Evolutionary conservation across 2,113 vertebrate species (phyloP).

Genomic region (Periophthalmus modestus): DNA sequence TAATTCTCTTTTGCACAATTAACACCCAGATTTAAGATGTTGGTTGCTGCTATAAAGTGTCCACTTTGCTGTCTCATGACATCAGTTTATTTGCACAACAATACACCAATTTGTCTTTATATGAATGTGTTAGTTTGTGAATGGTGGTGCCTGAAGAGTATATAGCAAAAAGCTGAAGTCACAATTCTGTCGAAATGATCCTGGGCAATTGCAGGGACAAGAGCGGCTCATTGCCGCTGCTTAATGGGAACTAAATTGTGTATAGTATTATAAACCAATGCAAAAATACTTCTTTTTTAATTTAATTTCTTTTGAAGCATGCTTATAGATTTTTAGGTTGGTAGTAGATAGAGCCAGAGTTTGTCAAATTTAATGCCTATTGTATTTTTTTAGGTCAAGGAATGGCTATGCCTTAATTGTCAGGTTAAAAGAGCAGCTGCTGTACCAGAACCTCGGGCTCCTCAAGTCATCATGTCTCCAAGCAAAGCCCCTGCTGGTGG

Average conservation of each 20-base stretch:
- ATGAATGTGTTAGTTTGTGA: neutral
- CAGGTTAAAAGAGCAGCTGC: constrained; percentile 89
- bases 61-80: neutral
- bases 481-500: constrained; percentile 56
- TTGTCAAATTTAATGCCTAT: neutral
- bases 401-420: constrained; percentile 96
- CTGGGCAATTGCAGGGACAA: neutral
- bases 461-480: constrained; percentile 54
- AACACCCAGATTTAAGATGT: neutral
- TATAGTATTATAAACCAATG: no score
- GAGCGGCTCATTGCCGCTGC: neutral
- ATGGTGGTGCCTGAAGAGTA: neutral
- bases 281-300: neutral
- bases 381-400: constrained; percentile 74
- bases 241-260: neutral
- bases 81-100: neutral
- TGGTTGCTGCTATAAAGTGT: neutral
- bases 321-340: neutral
- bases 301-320: neutral
- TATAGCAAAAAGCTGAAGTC: neutral
- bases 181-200: neutral
- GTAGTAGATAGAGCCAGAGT: neutral
- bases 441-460: constrained; percentile 73
- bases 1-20: neutral
- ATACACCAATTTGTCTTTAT: neutral